Conservation (phyloP, 2,888 invertebrate species). For the Calameuta filiformis region DNA sequence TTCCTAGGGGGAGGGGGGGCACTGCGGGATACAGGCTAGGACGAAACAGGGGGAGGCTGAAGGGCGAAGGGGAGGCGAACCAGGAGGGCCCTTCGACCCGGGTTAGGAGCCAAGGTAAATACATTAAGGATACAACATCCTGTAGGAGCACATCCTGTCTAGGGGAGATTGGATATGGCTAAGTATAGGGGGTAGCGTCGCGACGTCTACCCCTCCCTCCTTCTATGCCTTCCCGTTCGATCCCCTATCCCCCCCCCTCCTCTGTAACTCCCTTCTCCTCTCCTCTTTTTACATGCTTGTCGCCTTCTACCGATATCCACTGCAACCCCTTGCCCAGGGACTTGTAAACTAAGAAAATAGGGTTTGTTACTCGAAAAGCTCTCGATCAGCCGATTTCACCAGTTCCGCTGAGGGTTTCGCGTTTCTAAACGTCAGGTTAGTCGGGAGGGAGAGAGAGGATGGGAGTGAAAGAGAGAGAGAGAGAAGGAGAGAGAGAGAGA, state of each 20-base stretch:
- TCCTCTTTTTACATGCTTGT: background rate
- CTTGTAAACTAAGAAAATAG: background rate
- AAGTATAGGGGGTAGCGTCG: constrained; percentile 24
- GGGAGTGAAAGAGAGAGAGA: background rate
- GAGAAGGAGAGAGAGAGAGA: background rate
- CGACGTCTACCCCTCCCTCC: background rate
- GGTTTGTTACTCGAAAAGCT: background rate
- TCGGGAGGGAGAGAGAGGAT: constrained; percentile 26
- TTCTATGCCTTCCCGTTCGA: too few relatives aligned
- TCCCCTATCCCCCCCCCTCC: too few relatives aligned
- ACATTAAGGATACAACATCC: constrained; percentile 62
- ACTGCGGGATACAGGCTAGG: constrained; percentile 11
- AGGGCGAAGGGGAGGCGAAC: constrained; percentile 9
- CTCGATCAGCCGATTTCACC: background rate
- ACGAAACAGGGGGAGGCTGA: constrained; percentile 5
- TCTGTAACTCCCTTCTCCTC: background rate
- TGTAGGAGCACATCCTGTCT: constrained; percentile 55
- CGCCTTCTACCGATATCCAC: background rate
- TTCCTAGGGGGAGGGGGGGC: background rate
- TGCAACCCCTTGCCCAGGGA: background rate
- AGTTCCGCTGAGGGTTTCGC: background rate
- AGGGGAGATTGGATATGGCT: constrained; percentile 40
- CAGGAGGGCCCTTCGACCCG: constrained; percentile 40
- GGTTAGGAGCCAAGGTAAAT: constrained; percentile 61
- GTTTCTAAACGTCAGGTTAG: constrained; percentile 15